Conservation (phyloP, 2,888 invertebrate species). For the Caenorhabditis sp. region DNA sequence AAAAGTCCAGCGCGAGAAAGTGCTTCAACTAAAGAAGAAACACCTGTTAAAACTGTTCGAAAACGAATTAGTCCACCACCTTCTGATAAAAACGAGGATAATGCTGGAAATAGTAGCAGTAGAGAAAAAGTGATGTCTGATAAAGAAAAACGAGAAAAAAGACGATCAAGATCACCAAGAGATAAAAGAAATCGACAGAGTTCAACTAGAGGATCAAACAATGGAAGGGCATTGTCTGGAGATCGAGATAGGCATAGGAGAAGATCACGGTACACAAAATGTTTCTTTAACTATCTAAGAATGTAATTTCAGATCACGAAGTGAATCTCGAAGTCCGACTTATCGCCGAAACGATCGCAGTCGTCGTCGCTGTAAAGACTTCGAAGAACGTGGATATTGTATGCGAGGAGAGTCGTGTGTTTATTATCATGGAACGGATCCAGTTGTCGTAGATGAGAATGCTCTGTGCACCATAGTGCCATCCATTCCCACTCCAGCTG, state of each 20-base stretch:
- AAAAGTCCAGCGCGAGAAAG: neutral
- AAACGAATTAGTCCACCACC: slow-evolving; percentile 54
- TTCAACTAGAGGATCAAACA: slow-evolving; percentile 3
- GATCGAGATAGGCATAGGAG: slow-evolving; percentile 30
- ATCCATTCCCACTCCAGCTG: slow-evolving; percentile 28
- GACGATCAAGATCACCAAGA: slow-evolving; percentile 35
- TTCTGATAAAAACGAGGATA: slow-evolving; percentile 16
- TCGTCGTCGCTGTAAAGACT: slow-evolving; percentile 81
- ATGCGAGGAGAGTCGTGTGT: slow-evolving; percentile 95
- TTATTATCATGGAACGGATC: slow-evolving; percentile 95
- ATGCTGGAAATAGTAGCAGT: neutral
- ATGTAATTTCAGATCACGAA: slow-evolving; percentile 39
- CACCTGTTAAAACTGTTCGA: slow-evolving; percentile 6
- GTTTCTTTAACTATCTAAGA: neutral
- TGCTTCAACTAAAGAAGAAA: slow-evolving; percentile 5
- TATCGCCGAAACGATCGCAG: slow-evolving; percentile 21
- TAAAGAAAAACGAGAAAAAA: slow-evolving; percentile 18
- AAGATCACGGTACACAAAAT: slow-evolving; percentile 8
- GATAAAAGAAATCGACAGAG: slow-evolving; percentile 20
- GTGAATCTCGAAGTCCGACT: slow-evolving; percentile 30
- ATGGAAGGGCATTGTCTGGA: slow-evolving; percentile 1
- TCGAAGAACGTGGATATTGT: slow-evolving; percentile 94
- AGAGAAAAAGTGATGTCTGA: slow-evolving; percentile 12
- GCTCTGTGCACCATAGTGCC: slow-evolving; percentile 53
- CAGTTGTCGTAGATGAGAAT: slow-evolving; percentile 82